Percentiles rank a stretch among this genome's conserved stretches.
phyloP scores from a whole-genome alignment of 2,888 invertebrate genomes.

The Dysmachus trigonus region DNA sequence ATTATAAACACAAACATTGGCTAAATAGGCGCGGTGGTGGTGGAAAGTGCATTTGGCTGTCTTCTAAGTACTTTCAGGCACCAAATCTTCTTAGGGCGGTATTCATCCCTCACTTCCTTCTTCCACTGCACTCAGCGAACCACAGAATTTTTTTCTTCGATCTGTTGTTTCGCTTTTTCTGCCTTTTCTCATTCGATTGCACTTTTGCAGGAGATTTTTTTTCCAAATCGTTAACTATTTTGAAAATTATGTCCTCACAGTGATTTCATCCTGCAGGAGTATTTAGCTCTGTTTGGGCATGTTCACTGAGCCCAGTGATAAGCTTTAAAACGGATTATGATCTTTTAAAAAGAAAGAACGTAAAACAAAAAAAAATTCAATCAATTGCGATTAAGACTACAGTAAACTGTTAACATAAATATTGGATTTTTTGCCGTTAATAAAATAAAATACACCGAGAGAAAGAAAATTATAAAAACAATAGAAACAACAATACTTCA shows the following conservation, averaged over 20 bases:
- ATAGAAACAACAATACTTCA: no score
- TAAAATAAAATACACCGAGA: no score
- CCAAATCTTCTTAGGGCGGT: slow-evolving; percentile 35
- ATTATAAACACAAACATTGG: slow-evolving; percentile 43
- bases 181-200: background rate
- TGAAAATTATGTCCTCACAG: background rate
- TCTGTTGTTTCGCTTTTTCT: background rate
- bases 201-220: background rate
- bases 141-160: background rate
- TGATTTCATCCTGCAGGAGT: background rate
- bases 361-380: no score
- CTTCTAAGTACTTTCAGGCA: slow-evolving; percentile 35
- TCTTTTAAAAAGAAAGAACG: no score
- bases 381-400: background rate
- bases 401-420: no score
- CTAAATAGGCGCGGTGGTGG: slow-evolving; percentile 3
- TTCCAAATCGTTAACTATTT: background rate
- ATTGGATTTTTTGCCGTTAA: no score
- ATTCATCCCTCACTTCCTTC: slow-evolving; percentile 44
- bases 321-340: slow-evolving; percentile 40
- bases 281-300: slow-evolving; percentile 19
- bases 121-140: background rate
- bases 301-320: slow-evolving; percentile 26
- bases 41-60: slow-evolving; percentile 36
- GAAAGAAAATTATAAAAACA: no score